Evolutionary conservation across 2,888 invertebrate species (phyloP).

Genomic region (Drosophila diplacantha): DNA sequence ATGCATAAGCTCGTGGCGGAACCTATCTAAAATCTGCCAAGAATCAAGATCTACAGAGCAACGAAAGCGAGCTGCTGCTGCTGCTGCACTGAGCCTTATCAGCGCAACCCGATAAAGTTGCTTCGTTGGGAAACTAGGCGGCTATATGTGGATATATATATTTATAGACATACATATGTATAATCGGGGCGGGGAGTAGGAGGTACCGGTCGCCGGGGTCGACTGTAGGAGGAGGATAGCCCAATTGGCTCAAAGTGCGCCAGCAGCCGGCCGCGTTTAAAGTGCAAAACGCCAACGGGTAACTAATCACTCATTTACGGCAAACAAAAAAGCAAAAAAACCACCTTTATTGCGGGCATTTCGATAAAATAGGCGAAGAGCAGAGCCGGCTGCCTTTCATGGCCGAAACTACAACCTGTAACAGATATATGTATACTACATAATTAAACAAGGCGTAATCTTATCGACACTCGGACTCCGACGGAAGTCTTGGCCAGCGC

Average conservation of each 20-base stretch:
- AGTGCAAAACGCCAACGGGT: slow-evolving; percentile 12
- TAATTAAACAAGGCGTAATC: slow-evolving; percentile 38
- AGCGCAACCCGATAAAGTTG: slow-evolving; percentile 13
- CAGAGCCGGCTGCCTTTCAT: background rate
- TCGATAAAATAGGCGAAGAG: slow-evolving; percentile 21
- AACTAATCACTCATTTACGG: slow-evolving; percentile 38
- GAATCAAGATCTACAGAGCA: background rate
- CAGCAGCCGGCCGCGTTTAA: slow-evolving; percentile 21
- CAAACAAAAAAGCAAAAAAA: background rate
- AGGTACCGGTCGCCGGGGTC: background rate
- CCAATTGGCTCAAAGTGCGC: slow-evolving; percentile 37
- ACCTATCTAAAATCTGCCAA: too few species aligned
- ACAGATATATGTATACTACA: slow-evolving; percentile 24
- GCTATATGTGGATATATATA: too few species aligned
- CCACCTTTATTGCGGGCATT: slow-evolving; percentile 28
- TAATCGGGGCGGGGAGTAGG: background rate
- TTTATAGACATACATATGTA: background rate
- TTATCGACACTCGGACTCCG: slow-evolving; percentile 24
- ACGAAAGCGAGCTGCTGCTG: background rate
- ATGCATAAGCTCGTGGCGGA: too few species aligned
- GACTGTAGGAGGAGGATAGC: slow-evolving; percentile 10
- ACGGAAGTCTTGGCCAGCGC: slow-evolving; percentile 13
- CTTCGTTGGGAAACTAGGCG: background rate
- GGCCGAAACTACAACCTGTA: slow-evolving; percentile 22
- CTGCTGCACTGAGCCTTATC: slow-evolving; percentile 9